Conservation (phyloP, 1,140 invertebrate genomes). For the Matsumurasca onukii region DNA sequence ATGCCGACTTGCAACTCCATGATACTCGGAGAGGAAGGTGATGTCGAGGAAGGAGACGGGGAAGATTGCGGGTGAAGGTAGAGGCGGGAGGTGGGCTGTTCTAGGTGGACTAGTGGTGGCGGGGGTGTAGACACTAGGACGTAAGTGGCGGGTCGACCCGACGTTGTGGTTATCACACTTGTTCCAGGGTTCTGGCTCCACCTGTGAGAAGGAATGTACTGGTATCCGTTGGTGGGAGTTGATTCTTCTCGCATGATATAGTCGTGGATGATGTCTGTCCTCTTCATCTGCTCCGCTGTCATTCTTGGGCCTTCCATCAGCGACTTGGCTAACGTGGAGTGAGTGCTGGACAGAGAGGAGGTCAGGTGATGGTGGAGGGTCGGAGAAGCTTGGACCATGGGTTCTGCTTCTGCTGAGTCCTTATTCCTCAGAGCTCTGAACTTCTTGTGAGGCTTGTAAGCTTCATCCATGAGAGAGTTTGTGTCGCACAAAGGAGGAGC, state of each 20-base stretch:
- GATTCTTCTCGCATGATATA: constrained; percentile 78
- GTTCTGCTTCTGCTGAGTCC: constrained; percentile 74
- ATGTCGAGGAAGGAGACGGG: constrained; percentile 51
- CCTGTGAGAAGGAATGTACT: constrained; percentile 34
- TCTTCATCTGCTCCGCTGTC: constrained; percentile 85
- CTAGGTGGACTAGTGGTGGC: constrained; percentile 32
- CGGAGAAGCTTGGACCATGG: constrained; percentile 47
- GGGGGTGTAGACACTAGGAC: constrained; percentile 40
- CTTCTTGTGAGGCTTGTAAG: constrained; percentile 93
- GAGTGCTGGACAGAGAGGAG: constrained; percentile 71
- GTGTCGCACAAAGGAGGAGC: constrained; percentile 88
- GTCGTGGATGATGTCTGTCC: constrained; percentile 85
- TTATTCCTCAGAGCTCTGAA: constrained; percentile 80
- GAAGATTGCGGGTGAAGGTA: constrained; percentile 29
- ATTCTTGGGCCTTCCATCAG: constrained; percentile 85
- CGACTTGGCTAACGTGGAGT: constrained; percentile 82
- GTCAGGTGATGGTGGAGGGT: constrained; percentile 54
- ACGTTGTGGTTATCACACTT: constrained; percentile 44
- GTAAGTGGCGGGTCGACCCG: constrained; percentile 43
- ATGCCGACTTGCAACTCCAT: constrained; percentile 80
- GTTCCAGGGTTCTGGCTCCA: constrained; percentile 33
- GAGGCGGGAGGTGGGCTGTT: constrained; percentile 15
- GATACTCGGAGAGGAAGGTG: constrained; percentile 49
- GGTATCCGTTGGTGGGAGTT: constrained; percentile 39
- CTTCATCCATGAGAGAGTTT: constrained; percentile 89